Evolutionary conservation across 2,888 invertebrate species (phyloP), one percentile per base, ranked within the genome.

Genomic region (Lordiphosa andalusiaca): DNA sequence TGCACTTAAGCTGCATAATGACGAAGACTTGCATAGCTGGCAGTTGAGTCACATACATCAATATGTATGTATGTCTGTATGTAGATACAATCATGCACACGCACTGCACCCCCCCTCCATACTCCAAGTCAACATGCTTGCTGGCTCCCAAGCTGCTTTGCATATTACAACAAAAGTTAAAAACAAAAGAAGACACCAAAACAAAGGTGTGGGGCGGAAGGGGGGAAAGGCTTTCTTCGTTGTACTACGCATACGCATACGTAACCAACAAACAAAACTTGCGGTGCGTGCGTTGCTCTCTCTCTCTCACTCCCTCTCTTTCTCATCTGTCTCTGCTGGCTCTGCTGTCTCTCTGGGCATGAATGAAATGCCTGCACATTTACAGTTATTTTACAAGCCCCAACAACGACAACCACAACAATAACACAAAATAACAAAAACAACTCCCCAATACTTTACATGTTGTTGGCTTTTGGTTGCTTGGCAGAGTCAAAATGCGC

Each of bases 301-400:
- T 30, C 42, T 30, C 39, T 23, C 25, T 35, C 35, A 10, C 46
- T 53, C 19, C 25, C 40, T 25, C 30, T 13, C 13, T 7, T 12
- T 5, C 16, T 16, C 16, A 16, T n/a, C n/a, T n/a, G n/a, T n/a
- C 16, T 1, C 16, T 1, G 1, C 16, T 16, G 16, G 1, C 16
- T 16, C 16, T 16, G 16, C 16, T 23, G 25, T 30, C 21, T 13
- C 13, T 7, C 13, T 5, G 10, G 58, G 33, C 40, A 82, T 84
- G 84, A 84, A 84, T 81, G 86, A 84, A 84, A 72, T 85, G 84
- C 85, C 70, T 69, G 62, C 82, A 82, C 74, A 73, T 84, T 82
- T 82, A 82, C 81, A 85, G 81, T 82, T 82, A 81, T 65, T 72
- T 67, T 67, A 61, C 62, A 64, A 68, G 67, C 57, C 42, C 60